Evolutionary conservation across 2,113 vertebrate species (phyloP).

Genomic region (Gymnarchus niloticus): DNA sequence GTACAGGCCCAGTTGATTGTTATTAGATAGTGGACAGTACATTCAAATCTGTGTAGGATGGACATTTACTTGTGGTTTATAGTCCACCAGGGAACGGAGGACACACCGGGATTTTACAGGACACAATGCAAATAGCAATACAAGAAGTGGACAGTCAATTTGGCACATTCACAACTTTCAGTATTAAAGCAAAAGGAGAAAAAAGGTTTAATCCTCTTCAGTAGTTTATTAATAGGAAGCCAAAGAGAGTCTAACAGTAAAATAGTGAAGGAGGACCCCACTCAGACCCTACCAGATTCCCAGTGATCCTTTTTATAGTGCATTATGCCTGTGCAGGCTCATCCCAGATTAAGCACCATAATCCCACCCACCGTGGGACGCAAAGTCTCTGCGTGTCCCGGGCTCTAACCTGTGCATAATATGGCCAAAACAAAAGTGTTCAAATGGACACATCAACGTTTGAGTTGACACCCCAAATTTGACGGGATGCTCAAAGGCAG

Average conservation of each 20-base stretch:
- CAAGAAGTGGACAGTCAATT: too few relatives aligned
- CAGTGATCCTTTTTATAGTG: neutral
- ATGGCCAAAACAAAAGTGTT: neutral
- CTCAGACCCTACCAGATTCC: neutral
- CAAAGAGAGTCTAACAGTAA: neutral
- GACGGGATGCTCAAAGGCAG: too few relatives aligned
- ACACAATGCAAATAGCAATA: too few relatives aligned
- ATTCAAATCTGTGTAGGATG: neutral
- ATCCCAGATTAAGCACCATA: neutral
- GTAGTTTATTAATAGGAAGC: neutral
- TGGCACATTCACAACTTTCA: neutral
- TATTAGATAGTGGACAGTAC: neutral
- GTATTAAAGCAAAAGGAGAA: neutral
- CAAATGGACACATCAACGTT: neutral
- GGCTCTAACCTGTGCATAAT: too few relatives aligned
- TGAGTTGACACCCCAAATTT: neutral
- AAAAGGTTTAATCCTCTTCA: neutral
- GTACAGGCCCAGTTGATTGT: neutral
- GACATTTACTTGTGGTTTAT: neutral
- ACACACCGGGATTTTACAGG: neutral
- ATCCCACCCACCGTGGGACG: neutral
- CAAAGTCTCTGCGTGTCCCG: neutral
- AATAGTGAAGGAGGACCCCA: neutral
- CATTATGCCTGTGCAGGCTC: neutral
- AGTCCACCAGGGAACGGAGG: neutral